phyloP scores from a whole-genome alignment of 2,113 vertebrate genomes.

The Albula glossodonta region DNA sequence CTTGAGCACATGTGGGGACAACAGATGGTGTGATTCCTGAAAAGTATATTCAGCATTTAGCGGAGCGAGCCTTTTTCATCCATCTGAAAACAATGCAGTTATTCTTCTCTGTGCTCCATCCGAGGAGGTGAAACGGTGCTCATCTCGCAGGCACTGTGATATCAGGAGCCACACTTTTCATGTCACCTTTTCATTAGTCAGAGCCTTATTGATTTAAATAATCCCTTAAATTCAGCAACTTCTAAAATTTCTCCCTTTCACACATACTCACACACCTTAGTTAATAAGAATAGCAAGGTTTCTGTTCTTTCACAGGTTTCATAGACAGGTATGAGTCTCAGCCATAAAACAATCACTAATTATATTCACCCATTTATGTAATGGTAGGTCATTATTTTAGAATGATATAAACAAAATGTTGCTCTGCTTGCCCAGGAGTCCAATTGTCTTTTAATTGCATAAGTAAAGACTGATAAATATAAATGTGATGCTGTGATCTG shows the following conservation, averaged over 20 bases:
- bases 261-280: neutral
- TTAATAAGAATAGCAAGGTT: neutral
- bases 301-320: neutral
- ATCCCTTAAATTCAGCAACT: neutral
- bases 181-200: neutral
- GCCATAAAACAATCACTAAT: conserved; percentile 21
- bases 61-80: neutral
- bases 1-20: conserved; percentile 4
- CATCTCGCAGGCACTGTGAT: neutral
- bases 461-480: conserved; percentile 27
- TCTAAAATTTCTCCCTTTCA: neutral
- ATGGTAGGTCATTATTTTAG: conserved; percentile 22
- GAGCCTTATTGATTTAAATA: neutral
- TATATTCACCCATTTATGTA: conserved; percentile 19
- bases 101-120: neutral
- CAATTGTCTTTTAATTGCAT: conserved; percentile 26
- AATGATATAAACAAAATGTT: conserved; percentile 25
- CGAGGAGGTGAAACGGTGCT: neutral
- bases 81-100: neutral
- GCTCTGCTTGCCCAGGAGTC: conserved; percentile 5
- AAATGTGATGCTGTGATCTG: conserved; percentile 16
- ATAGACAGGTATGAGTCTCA: conserved; percentile 9
- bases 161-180: neutral
- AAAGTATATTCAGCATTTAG: conserved; percentile 25
- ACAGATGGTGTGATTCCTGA: conserved; percentile 22